Evolutionary conservation across 1,140 invertebrate species (phyloP), one percentile per base, ranked within the genome.

Genomic region (Holotrichia oblita): DNA sequence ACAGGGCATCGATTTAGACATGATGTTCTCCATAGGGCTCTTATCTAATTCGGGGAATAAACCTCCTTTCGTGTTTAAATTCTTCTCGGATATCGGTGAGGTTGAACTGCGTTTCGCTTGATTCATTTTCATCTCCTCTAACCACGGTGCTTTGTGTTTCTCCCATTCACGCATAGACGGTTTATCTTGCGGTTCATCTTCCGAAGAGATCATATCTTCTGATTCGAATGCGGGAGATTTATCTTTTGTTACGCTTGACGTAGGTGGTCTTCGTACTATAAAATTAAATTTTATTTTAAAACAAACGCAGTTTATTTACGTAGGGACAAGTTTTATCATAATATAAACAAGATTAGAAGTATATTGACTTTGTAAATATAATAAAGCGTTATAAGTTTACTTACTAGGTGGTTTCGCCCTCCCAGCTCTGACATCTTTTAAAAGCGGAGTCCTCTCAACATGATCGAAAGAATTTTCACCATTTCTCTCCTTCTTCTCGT

Each of bases 91-190:
- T 73, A 85, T 86, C 9, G 87, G 84, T 40, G 87, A 87, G 44
- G 87, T 85, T n/a, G 86, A 85, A 77, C 89, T 91, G 80, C 91
- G 90, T 83, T 90, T 90, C 24, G 89, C 91, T 85, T 92, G 91
- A 82, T 91, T 92, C 40, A 91, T 85, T 83, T 92, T 92, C 79
- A 93, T 87, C 82, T 93, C 92, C 79, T 89, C 91, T 88, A 93
- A 89, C 92, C 92, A 93, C 0, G 92, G 92, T 69, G 90, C 91
- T 81, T 89, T 89, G 80, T 91, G 89, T 81, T 91, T 91, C 81
- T 92, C 91, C 88, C 89, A 90, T 80, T 89, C 88, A 0, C 88
- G 84, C 41, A 89, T 83, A 81, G 89, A 89, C 4, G 89, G 89
- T 81, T 89, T 90, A 20, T 84, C 85, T 81, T 89, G 88, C 78